A percentile compares a stretch with the other conserved stretches of the same genome.
phyloP scores from a whole-genome alignment of 2,888 invertebrate species.

The Cinara cedri region DNA sequence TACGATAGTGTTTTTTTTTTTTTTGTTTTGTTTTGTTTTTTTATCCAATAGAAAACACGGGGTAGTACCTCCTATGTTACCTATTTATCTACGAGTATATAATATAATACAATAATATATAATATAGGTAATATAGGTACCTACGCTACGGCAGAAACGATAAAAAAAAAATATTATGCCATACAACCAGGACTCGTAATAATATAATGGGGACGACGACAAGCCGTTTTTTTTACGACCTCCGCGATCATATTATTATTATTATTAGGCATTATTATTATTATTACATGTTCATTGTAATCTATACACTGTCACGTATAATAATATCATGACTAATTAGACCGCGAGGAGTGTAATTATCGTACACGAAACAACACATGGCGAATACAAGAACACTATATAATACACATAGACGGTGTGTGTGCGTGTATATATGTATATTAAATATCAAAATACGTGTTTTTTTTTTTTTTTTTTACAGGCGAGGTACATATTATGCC shows the following conservation, averaged over 20 bases:
- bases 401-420: not conserved
- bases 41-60: constrained; percentile 20
- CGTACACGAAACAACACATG: constrained; percentile 31
- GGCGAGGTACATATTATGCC: too few relatives aligned
- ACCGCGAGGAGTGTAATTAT: constrained; percentile 17
- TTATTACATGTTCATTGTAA: constrained; percentile 22
- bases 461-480: not conserved
- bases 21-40: too few relatives aligned
- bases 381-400: constrained; percentile 28
- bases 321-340: constrained; percentile 49
- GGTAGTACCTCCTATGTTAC: constrained; percentile 1
- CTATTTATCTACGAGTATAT: not conserved
- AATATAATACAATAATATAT: too few relatives aligned
- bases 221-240: constrained; percentile 40
- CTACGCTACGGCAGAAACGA: constrained; percentile 7
- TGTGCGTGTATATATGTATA: not conserved
- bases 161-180: constrained; percentile 8
- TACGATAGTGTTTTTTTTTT: constrained; percentile 18
- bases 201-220: constrained; percentile 33
- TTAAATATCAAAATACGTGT: not conserved
- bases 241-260: constrained; percentile 42
- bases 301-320: constrained; percentile 37
- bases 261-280: too few relatives aligned
- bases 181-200: not conserved
- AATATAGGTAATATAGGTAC: not conserved